Evolutionary conservation across 2,113 vertebrate genomes (phyloP), one percentile per base, ranked within the genome.

Genomic region (Melanerpes formicivorus): DNA sequence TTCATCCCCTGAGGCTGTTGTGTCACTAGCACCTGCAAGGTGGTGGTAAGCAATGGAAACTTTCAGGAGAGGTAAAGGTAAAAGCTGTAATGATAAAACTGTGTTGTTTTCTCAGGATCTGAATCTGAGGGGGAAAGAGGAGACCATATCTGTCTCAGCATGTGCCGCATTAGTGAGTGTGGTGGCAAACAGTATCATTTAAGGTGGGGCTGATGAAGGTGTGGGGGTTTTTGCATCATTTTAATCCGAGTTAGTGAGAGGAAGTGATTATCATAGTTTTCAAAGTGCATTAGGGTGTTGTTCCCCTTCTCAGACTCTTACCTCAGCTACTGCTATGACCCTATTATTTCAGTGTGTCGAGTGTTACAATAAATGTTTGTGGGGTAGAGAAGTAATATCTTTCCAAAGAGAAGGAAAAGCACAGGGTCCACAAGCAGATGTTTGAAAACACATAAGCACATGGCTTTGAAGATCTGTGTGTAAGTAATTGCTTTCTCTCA

Each of bases 401-500:
- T 67, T 90, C 64, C 67, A 14, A 70, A 52, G 27, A 46, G 54
- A 66, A 83, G 71, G 48, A 91, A 88, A 81, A 62, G 34, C 48
- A 69, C 26, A 65, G 71, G 59, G 52, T 16, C 60, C 71, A 80
- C 52, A 90, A 48, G 21, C 15, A 60, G 14, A 18, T 64, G 5
- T 71, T 77, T 52, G 71, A 66, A 75, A 32, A 63, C 65, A 83
- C 26, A 22, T 30, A 74, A 77, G 22, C 25, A 64, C 11, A 23
- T 7, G 25, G 25, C 22, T 92, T 83, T 80, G 27, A 83, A 90
- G 72, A 52, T 60, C 13, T 71, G 2, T 30, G 14, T 14, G 14
- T 42, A 90, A 87, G 12, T 70, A 73, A 89, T 27, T 82, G 7
- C 23, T 60, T 80, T 93, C 88, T 13, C 60, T 87, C 52, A 84